These are phyloP conservation scores for Drosophila willistoni DNA, from an alignment of 1,140 invertebrate species.

Conservation along the genomic window DNA sequence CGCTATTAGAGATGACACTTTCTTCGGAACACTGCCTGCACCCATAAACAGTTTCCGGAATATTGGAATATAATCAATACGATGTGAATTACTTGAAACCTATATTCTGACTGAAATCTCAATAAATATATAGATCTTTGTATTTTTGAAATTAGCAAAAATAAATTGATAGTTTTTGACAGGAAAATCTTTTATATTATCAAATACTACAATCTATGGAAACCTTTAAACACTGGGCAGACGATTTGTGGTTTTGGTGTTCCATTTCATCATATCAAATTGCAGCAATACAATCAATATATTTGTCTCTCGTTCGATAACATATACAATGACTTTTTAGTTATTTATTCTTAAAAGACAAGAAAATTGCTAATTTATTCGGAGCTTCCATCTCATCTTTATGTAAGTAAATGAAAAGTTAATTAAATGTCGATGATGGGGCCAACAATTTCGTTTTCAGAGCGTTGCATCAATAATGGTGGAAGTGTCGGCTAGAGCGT, in stretches of 20 bases:
- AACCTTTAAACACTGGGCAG: background rate
- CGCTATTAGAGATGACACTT: constrained; percentile 45
- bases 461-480: background rate
- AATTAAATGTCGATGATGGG: background rate
- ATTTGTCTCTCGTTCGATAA: constrained; percentile 21
- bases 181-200: background rate
- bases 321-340: constrained; percentile 47
- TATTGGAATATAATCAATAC: background rate
- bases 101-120: too few species aligned
- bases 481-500: background rate
- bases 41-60: background rate
- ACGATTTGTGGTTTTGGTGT: constrained; percentile 1
- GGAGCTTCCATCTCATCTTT: constrained; percentile 1
- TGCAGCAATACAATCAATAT: background rate
- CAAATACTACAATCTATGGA: too few species aligned
- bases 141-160: background rate
- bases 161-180: too few species aligned
- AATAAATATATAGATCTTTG: background rate
- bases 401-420: background rate
- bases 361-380: background rate
- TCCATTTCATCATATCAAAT: constrained; percentile 38
- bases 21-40: background rate
- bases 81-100: too few species aligned
- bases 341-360: constrained; percentile 13
- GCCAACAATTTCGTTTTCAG: background rate